Conservation (phyloP, 2,113 vertebrate species). For the Jaculus jaculus region DNA sequence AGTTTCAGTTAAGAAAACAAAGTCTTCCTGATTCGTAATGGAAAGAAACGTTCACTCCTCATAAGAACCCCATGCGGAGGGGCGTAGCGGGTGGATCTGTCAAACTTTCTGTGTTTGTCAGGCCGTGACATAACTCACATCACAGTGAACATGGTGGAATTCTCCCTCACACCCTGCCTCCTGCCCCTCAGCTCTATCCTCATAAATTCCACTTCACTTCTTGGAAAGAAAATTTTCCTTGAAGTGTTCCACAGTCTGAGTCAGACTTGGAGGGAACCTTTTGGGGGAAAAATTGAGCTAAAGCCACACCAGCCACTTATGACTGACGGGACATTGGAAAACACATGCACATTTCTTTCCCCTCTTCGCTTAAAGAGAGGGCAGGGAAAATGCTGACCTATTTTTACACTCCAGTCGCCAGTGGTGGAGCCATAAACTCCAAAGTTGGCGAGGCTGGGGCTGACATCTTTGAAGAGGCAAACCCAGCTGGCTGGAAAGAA, state of each 20-base stretch:
- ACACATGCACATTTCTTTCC: not conserved
- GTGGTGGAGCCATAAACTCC: not conserved
- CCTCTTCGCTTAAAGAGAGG: not conserved
- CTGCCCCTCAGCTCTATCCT: not conserved
- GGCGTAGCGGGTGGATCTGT: not conserved
- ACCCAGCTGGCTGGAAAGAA: not conserved
- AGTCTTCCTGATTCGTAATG: not conserved
- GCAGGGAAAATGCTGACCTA: constrained; percentile 32
- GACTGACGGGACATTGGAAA: constrained; percentile 18
- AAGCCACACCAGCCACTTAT: constrained; percentile 37
- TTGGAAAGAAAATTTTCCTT: constrained; percentile 10
- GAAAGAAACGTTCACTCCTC: constrained; percentile 43
- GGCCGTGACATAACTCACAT: not conserved
- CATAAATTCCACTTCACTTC: constrained; percentile 20
- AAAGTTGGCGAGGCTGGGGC: not conserved
- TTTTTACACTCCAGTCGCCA: constrained; percentile 31
- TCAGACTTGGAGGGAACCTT: constrained; percentile 45
- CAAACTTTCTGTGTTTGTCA: not conserved
- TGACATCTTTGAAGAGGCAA: constrained; percentile 48
- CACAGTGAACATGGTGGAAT: not conserved
- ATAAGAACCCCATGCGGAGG: not conserved
- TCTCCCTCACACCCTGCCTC: not conserved
- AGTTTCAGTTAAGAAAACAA: not conserved
- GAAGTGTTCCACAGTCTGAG: constrained; percentile 9
- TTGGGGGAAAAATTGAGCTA: constrained; percentile 10